Evolutionary conservation across 53 echinoderm and acorn worm species (phyloP).

Genomic region (Holothuria scabra): DNA sequence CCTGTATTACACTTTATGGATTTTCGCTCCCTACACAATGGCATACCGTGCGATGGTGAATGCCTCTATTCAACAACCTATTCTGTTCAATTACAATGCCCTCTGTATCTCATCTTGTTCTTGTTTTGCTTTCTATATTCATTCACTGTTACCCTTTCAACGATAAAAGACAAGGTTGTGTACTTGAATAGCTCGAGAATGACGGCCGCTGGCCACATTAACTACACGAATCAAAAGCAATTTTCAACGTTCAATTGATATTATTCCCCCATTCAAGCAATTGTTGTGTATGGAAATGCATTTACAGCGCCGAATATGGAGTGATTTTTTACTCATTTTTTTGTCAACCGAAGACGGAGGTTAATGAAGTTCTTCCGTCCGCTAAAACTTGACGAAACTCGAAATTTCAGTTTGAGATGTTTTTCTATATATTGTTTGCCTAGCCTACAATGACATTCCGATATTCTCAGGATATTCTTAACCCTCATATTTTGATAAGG

Average conservation of each 20-base stretch:
- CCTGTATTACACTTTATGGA: constrained; percentile 29
- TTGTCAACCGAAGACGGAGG: background rate
- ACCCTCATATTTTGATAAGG: constrained; percentile 22
- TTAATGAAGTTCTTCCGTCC: constrained; percentile 32
- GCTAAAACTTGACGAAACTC: background rate
- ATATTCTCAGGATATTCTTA: too few relatives aligned
- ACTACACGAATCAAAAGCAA: constrained; percentile 29
- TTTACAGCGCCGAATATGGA: too few relatives aligned
- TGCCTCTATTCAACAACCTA: constrained; percentile 30
- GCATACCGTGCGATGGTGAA: constrained; percentile 43
- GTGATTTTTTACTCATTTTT: background rate
- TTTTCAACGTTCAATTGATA: too few relatives aligned
- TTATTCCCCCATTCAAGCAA: constrained; percentile 6
- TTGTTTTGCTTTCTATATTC: constrained; percentile 47
- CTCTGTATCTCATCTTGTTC: background rate
- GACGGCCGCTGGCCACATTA: constrained; percentile 48
- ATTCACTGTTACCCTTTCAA: constrained; percentile 37
- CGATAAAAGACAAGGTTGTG: constrained; percentile 27
- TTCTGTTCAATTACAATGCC: constrained; percentile 45
- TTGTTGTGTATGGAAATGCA: constrained; percentile 22
- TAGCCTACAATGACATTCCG: too few relatives aligned
- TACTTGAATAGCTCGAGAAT: background rate
- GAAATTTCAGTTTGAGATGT: background rate
- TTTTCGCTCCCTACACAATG: constrained; percentile 43
- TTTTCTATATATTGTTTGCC: too few relatives aligned